Evolutionary conservation across 1,140 invertebrate species (phyloP).

Genomic region (Antheraea pernyi): DNA sequence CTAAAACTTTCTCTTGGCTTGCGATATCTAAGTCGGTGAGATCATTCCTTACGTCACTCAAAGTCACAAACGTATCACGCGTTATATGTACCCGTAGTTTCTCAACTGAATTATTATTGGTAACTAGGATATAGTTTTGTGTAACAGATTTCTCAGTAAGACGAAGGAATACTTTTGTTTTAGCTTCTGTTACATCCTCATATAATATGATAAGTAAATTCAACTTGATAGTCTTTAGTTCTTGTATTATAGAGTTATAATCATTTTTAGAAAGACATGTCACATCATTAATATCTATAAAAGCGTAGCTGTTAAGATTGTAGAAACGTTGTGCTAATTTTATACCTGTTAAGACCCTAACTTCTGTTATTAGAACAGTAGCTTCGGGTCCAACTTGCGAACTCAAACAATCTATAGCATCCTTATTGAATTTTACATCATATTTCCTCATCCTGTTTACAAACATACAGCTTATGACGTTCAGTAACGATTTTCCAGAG

Average conservation of each 20-base stretch:
- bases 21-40: slow-evolving; percentile 8
- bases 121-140: background rate
- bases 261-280: slow-evolving; percentile 2
- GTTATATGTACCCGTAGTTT: background rate
- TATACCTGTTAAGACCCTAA: background rate
- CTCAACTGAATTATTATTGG: background rate
- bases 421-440: background rate
- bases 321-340: slow-evolving; percentile 10
- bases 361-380: slow-evolving; percentile 3
- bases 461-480: slow-evolving; percentile 6
- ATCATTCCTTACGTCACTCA: background rate
- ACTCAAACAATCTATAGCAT: background rate
- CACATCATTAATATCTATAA: slow-evolving; percentile 11
- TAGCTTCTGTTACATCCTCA: background rate
- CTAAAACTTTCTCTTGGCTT: slow-evolving; percentile 9
- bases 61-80: background rate
- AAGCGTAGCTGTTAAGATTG: background rate
- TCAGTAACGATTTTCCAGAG: slow-evolving; percentile 6
- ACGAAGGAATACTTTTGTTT: background rate
- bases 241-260: background rate
- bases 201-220: slow-evolving; percentile 9
- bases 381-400: background rate
- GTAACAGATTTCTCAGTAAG: background rate
- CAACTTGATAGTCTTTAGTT: background rate
- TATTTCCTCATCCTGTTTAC: slow-evolving; percentile 3